These are phyloP conservation scores for Sympetrum striolatum DNA, from an alignment of 2,888 invertebrate species.

Conservation along the genomic window DNA sequence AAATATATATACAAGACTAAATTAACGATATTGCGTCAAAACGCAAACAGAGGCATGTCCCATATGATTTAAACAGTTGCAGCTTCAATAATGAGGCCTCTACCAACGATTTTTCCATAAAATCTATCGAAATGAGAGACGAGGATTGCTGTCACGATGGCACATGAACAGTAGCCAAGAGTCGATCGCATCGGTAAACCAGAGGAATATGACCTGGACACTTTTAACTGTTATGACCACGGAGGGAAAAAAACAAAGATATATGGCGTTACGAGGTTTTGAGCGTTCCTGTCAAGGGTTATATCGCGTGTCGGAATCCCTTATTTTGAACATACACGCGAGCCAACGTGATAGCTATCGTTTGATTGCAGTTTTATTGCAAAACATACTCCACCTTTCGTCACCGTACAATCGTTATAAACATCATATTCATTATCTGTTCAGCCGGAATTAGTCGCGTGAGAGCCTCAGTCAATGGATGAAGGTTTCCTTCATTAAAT, in stretches of 20 bases:
- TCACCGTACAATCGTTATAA: not conserved
- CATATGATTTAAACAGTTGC: no score
- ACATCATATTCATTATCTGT: not conserved
- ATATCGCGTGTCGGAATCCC: not conserved
- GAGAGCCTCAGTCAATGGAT: no score
- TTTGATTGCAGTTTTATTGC: not conserved
- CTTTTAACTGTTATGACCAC: not conserved
- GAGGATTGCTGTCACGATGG: not conserved
- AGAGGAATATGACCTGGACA: not conserved
- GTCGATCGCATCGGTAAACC: not conserved
- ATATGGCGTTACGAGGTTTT: not conserved
- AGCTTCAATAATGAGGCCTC: no score
- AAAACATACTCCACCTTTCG: not conserved
- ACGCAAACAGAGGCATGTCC: no score
- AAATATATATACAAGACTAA: no score
- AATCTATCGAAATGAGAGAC: not conserved
- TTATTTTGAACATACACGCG: not conserved
- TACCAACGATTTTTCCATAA: no score
- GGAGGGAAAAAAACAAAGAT: not conserved
- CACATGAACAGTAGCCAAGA: not conserved
- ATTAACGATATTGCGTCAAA: no score
- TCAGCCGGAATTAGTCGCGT: no score
- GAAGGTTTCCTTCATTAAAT: no score
- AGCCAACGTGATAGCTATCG: not conserved
- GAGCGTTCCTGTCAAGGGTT: not conserved